Percentiles rank a stretch among this genome's conserved stretches.
Evolutionary conservation across 2,888 invertebrate species (phyloP).

Genomic region (Brachypalpus laphriformis): DNA sequence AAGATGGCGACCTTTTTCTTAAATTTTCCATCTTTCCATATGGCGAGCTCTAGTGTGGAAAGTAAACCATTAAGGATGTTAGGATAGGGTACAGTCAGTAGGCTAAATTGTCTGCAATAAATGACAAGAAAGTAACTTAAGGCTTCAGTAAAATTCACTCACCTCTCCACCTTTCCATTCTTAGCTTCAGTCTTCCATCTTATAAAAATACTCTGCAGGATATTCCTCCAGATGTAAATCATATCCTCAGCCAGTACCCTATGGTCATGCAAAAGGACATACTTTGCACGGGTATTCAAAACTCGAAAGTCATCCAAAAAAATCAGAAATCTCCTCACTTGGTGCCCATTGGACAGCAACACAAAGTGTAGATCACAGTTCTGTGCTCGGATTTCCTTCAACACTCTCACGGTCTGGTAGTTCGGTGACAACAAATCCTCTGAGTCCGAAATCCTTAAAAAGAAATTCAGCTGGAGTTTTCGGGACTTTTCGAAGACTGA

Average conservation of each 20-base stretch:
- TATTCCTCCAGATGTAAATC: conserved; percentile 90
- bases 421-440: conserved; percentile 87
- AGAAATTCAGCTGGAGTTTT: conserved; percentile 76
- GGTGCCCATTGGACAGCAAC: conserved; percentile 88
- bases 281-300: conserved; percentile 88
- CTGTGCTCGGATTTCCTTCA: conserved; percentile 85
- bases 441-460: conserved; percentile 85
- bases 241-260: conserved; percentile 87
- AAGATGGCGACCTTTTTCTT: conserved; percentile 78
- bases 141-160: neutral
- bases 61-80: conserved; percentile 84
- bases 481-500: conserved; percentile 75
- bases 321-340: conserved; percentile 85
- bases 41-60: conserved; percentile 86
- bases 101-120: conserved; percentile 85
- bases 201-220: conserved; percentile 90
- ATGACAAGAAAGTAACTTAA: neutral
- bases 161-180: neutral
- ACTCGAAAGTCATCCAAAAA: conserved; percentile 89
- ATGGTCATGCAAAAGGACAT: conserved; percentile 88
- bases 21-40: conserved; percentile 87
- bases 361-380: conserved; percentile 89
- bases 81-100: conserved; percentile 90
- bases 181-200: conserved; percentile 81
- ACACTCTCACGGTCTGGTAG: conserved; percentile 84